Evolutionary conservation across 2,797 vertebrate genomes (phyloP).

Genomic region (Apogon hyalosoma): DNA sequence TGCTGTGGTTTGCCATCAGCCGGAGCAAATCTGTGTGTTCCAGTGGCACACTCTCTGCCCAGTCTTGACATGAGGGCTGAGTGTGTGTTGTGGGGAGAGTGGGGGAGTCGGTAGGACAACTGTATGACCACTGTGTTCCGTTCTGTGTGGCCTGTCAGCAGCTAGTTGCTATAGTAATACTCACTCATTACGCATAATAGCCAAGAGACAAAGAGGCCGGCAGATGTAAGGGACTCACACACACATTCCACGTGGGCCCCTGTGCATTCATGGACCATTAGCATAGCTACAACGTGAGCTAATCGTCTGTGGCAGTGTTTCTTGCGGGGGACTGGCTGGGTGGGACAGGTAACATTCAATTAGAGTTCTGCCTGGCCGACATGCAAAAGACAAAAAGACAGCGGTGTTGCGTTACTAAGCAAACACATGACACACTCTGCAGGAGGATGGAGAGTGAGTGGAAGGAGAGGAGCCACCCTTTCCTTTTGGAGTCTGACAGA

Average conservation of each 20-base stretch:
- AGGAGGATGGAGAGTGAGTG: conserved; percentile 36
- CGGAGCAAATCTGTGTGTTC: conserved; percentile 79
- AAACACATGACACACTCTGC: conserved; percentile 58
- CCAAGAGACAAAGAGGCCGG: conserved; percentile 60
- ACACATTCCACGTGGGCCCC: conserved; percentile 53
- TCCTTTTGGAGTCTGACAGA: conserved; percentile 37
- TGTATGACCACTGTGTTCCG: conserved; percentile 70
- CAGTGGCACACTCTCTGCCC: conserved; percentile 76
- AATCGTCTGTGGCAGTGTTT: conserved; percentile 72
- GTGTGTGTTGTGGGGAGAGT: conserved; percentile 55
- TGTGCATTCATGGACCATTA: conserved; percentile 73
- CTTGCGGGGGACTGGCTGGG: conserved; percentile 51
- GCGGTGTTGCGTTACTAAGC: conserved; percentile 55
- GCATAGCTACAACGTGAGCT: conserved; percentile 64
- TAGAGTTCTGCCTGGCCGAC: conserved; percentile 41
- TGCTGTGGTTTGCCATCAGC: conserved; percentile 83
- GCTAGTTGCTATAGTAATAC: conserved; percentile 70
- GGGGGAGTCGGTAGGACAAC: conserved; percentile 61
- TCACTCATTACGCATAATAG: conserved; percentile 70
- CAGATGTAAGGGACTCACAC: conserved; percentile 45
- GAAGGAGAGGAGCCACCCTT: conserved; percentile 34
- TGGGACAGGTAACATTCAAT: conserved; percentile 79
- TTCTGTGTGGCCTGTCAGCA: conserved; percentile 77
- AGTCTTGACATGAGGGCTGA: conserved; percentile 67
- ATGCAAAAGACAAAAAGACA: conserved; percentile 49